phyloP scores from a whole-genome alignment of 2,888 invertebrate species.

The Octonoba sinensis region DNA sequence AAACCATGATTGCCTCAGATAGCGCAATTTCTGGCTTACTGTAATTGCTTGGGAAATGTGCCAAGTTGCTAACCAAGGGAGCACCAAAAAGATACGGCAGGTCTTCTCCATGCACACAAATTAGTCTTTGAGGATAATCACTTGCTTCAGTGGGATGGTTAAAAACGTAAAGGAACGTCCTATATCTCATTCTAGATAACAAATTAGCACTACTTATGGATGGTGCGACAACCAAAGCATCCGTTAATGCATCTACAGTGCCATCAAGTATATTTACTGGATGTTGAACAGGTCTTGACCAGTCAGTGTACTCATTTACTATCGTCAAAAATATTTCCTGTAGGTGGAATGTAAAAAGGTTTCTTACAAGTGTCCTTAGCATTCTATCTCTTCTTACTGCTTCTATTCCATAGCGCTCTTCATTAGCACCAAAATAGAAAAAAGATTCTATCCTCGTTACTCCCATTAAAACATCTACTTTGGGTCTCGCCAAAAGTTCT shows the following conservation, averaged over 20 bases:
- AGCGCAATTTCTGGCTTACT: constrained; percentile 87
- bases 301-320: constrained; percentile 95
- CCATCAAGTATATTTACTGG: constrained; percentile 72
- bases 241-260: constrained; percentile 91
- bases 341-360: constrained; percentile 88
- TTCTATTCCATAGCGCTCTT: constrained; percentile 91
- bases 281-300: constrained; percentile 81
- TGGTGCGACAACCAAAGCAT: constrained; percentile 92
- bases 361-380: constrained; percentile 81
- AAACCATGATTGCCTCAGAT: constrained; percentile 90
- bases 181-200: constrained; percentile 78
- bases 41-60: constrained; percentile 88
- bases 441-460: constrained; percentile 93
- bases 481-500: constrained; percentile 14
- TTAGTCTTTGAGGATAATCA: constrained; percentile 86
- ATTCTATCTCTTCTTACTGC: constrained; percentile 69
- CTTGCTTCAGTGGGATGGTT: constrained; percentile 92
- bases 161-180: constrained; percentile 88
- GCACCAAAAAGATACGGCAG: constrained; percentile 92
- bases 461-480: constrained; percentile 89
- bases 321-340: constrained; percentile 77
- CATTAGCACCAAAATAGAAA: constrained; percentile 86
- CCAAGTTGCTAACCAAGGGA: constrained; percentile 80
- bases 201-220: constrained; percentile 89
- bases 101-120: constrained; percentile 93